Conservation (phyloP, 2,888 invertebrate genomes). For the Drosophila rellima region DNA sequence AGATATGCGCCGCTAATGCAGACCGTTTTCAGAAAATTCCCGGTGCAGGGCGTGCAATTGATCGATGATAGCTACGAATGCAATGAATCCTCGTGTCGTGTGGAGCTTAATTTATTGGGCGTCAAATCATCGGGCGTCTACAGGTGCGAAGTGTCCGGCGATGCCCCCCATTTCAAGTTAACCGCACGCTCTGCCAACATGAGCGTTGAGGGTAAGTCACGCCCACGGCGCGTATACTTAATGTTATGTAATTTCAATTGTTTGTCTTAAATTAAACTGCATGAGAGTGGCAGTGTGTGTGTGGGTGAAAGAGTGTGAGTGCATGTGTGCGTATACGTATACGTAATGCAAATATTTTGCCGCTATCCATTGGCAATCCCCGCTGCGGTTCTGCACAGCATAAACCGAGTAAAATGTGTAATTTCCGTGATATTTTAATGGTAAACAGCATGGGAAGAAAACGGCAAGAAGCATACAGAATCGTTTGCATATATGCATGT, state of each 20-base stretch:
- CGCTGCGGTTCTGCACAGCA: slow-evolving; percentile 57
- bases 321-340: slow-evolving; percentile 22
- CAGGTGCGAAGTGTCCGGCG: slow-evolving; percentile 88
- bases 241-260: slow-evolving; percentile 74
- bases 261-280: slow-evolving; percentile 69
- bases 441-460: slow-evolving; percentile 73
- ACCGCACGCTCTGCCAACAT: slow-evolving; percentile 87
- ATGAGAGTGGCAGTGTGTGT: slow-evolving; percentile 6
- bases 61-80: slow-evolving; percentile 81
- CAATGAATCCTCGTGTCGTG: slow-evolving; percentile 83
- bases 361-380: slow-evolving; percentile 47
- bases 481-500: slow-evolving; percentile 57
- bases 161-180: slow-evolving; percentile 87
- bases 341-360: slow-evolving; percentile 67
- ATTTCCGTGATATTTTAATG: slow-evolving; percentile 82
- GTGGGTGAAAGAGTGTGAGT: slow-evolving; percentile 2
- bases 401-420: slow-evolving; percentile 82
- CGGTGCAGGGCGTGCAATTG: slow-evolving; percentile 80
- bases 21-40: slow-evolving; percentile 81
- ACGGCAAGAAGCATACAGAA: slow-evolving; percentile 57
- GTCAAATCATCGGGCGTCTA: slow-evolving; percentile 86
- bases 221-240: slow-evolving; percentile 55
- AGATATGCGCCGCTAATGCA: slow-evolving; percentile 84
- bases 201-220: slow-evolving; percentile 87
- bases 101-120: slow-evolving; percentile 82